Evolutionary conservation across 2,888 invertebrate species (phyloP), one percentile per base, ranked within the genome.

Genomic region (Catocala fraxini): DNA sequence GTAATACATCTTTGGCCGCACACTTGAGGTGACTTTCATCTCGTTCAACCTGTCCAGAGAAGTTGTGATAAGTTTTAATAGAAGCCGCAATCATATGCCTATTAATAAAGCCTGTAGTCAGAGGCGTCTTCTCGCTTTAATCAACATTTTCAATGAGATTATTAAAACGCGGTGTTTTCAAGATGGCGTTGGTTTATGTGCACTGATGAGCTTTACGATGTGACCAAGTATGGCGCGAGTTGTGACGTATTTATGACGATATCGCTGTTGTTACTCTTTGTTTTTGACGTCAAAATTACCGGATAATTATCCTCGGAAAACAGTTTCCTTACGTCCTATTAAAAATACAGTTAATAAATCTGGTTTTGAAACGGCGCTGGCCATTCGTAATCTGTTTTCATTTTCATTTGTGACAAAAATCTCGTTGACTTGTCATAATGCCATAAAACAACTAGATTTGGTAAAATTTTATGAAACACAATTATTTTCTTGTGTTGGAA

Each of bases 71-170:
- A 84, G 81, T 83, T 86, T 86, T 87, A 88, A 88, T 89, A 87
- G 84, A 79, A 79, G 82, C 80, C 70, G 88, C 86, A 89, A 89
- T 90, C 89, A 87, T 85, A 84, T 83, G 84, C 82, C 86, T 89
- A 89, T 89, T 89, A 89, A 89, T 88, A 86, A 86, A 80, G 73
- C 74, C 73, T 74, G 78, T 75, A 77, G 79, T 39, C 75, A 77
- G 77, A 84, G 83, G 84, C 84, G 82, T 87, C 85, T 86, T 83
- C 81, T 83, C 84, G 82, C 83, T 86, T 89, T 86, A 88, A 89
- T 89, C 88, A 89, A 89, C 87, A 86, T 88, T 86, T 87, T 88
- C 86, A 89, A 89, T 89, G 86, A 85, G 87, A 86, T 88, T 87
- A 86, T 88, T 88, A 84, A 85, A 86, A 42, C 10, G 10, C 11